Evolutionary conservation across 2,888 invertebrate genomes (phyloP), one percentile per base, ranked within the genome.

Genomic region (Leptinotarsa juncta): DNA sequence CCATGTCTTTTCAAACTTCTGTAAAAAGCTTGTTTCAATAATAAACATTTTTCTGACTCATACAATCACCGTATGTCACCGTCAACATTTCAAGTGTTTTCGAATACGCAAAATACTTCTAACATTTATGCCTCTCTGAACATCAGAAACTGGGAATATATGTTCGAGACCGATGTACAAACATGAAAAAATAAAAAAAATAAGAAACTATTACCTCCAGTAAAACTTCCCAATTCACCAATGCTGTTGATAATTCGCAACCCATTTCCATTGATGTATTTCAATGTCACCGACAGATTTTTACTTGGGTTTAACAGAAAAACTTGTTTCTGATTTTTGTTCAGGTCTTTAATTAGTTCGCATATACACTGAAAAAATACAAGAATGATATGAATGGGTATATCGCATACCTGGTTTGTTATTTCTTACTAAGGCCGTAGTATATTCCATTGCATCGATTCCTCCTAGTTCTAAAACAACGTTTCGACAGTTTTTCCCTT

Each of bases 401-500:
- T 50, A 4, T 15, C 26, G 23, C 42, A 42, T 42, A 42, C 42
- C 2, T 18, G 7, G 12, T 16, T 57, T 3, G 23, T 26, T 51
- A 49, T 26, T 70, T 20, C 85, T 78, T 86, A 93, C 94, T 89
- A 93, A 91, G 78, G 91, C 89, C 76, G 93, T 92, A 0, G 94
- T 94, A 83, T 91, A 94, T 84, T 94, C 94, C 80, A 93, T 87
- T 80, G 90, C 90, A 71, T 90, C 90, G 67, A 94, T 88, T 71
- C 90, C 89, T 69, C 90, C 89, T 83, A 93, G 93, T 82, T 93
- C 91, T 15, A 94, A 86, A 20, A 94, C 91, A 23, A 93, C 85
- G 4, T 88, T 87, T 57, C 86, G 83, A 18, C 80, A 83, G 53
- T 84, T 81, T 32, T 81, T 79, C 4, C 83, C 85, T n/a, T 77